Evolutionary conservation across 92 coral and sea anemone species (phyloP), one percentile per base, ranked within the genome.

Genomic region (Epizoanthus scotinus): DNA sequence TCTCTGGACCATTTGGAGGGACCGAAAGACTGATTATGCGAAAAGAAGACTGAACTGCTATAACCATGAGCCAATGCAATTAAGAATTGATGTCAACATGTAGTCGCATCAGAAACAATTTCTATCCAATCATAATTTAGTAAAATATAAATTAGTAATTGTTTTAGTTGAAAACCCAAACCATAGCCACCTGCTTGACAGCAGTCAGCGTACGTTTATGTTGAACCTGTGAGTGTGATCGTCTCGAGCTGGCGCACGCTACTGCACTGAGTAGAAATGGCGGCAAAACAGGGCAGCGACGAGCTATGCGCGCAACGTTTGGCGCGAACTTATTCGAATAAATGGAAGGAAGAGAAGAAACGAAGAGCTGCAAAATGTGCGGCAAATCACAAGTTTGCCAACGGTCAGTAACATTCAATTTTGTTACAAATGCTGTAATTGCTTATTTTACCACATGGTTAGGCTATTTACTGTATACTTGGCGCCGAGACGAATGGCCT

Each of bases 371-470:
- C 86, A 3, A 92, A 89, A 70, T 86, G 97, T 78, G 94, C 97
- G 70, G 94, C 85, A 63, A 92, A 90, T 82, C 93, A 92, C 77
- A 90, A 88, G 77, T 92, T 92, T 87, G 97, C 91, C 25, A 83
- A 85, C 71, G 91, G 94, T 92, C 38, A 53, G 93, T 87, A 38
- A n/a, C 24, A 25, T 21, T 47, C 22, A 15, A n/a, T 56, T 78
- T n/a, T 17, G 63, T 3, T 15, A 24, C 29, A 78, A 27, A 22
- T 84, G n/a, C 24, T n/a, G 15, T 19, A 6, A 36, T 10, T 84
- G 29, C 14, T 42, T 56, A 9, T 3, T 60, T 54, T 78, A 65
- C 20, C 60, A 8, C 52, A 27, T 27, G 13, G 15, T 14, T 71
- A 6, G 28, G n/a, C 13, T 42, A 1, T 29, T 70, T 29, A 34